Evolutionary conservation across 2,888 invertebrate species (phyloP), one percentile per base, ranked within the genome.

Genomic region (Xiphydria camelus): DNA sequence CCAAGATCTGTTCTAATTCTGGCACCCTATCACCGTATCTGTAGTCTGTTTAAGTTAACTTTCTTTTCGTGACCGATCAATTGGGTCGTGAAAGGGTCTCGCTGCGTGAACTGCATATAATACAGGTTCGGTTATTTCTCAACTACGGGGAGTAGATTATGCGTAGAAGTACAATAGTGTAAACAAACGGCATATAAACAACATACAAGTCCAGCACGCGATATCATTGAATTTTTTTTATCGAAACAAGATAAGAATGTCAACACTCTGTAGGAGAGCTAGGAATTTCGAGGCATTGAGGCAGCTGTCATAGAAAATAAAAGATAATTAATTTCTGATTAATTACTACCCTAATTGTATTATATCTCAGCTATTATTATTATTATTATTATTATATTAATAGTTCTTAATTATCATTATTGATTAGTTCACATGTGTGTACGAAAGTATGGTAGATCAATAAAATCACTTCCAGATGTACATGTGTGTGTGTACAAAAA

Each of bases 221-320:
- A n/a, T n/a, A n/a, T n/a, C n/a, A n/a, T n/a, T n/a, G n/a, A n/a
- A n/a, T n/a, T 37, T 52, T 32, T 47, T 17, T 32, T 29, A 45
- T 41, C 26, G 26, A 31, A 33, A 43, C 42, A 49, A 45, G 5
- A 20, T 44, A 35, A 38, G 39, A 59, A 54, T 40, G 52, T 51
- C 31, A 65, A 69, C 23, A 37, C 74, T 75, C 74, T 73, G 74
- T 73, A 72, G 69, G 66, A 63, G 53, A 63, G 72, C 70, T 75
- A 74, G 73, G 70, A 65, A 65, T 38, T 66, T 54, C 45, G 64
- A 67, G 62, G 75, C 75, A 74, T 73, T 73, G 75, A 75, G 75
- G 75, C 75, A 75, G 75, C 75, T 75, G 75, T 75, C 75, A 75
- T 58, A 65, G 59, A 64, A 72, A 67, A 46, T 55, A 62, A 69